Base-by-base conservation (phyloP, 2,888 invertebrate species). In the Augochlorella aurata region DNA sequence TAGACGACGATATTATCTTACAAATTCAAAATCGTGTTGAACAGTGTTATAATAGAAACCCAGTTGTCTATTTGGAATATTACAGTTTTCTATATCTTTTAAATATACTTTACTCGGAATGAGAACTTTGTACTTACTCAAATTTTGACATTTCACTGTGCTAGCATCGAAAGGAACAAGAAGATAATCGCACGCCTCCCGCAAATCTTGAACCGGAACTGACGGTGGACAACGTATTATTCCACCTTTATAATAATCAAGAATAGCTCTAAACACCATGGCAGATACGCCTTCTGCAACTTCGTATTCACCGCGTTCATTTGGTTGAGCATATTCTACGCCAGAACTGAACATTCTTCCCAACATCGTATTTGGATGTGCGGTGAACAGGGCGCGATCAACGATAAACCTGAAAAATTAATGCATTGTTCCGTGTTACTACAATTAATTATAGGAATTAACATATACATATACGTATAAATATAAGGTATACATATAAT, bases 151-250 rank as follows among this genome's bases (percentile, higher is more conserved):
- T 91, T 98, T 97, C 74, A 99, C 97, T 65, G 98, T 99, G 87
- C 96, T 96, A 14, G 99, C 98, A 94, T 99, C 98, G 93, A 99
- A 99, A 18, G 99, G 99, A 92, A 99, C 97, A 65, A 99, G 95
- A 77, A 99, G 95, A 94, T 99, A 99, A 94, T 99, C 99, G 93
- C 99, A 99, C 29, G 99, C 99, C 94, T 99, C 99, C 82, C 99
- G 95, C 85, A 99, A 94, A 94, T 99, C 99, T 90, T 98, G 98
- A 61, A 99, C 98, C 0, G 98, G 97, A 0, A 99, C 98, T 0
- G 98, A 97, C 0, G 98, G 98, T 0, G 99, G 99, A 92, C 99
- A 99, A 54, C 97, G 96, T 87, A 99, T 98, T 52, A 97, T 95
- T 4, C 98, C 98, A 24, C 97, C 97, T 83, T 97, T 96, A 94